A percentile compares a stretch with the other conserved stretches of the same genome.
These are phyloP conservation scores for Falco cherrug DNA, from an alignment of 2,797 vertebrate genomes.

Conservation along the genomic window DNA sequence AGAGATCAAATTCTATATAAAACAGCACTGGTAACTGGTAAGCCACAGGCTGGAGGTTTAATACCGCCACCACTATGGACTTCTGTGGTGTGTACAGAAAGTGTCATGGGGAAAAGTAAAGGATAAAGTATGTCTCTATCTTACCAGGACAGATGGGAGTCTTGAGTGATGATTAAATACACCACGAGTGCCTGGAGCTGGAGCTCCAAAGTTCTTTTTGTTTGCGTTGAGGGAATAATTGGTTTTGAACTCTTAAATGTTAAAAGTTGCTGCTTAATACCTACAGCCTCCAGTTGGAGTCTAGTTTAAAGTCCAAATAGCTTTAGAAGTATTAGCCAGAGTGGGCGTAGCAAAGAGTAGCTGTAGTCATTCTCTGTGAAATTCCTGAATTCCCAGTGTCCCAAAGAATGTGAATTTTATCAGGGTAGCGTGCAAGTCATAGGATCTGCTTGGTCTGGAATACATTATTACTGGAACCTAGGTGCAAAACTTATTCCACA, in stretches of 20 bases:
- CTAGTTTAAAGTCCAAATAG: not conserved
- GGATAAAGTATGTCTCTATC: not conserved
- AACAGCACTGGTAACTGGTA: not conserved
- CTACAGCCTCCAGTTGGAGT: not conserved
- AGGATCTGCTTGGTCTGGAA: not conserved
- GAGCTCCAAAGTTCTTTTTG: not conserved
- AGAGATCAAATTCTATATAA: not conserved
- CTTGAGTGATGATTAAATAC: not conserved
- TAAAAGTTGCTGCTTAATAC: not conserved
- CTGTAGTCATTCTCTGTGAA: not conserved
- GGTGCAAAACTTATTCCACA: not conserved
- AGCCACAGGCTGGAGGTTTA: not conserved
- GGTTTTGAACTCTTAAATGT: not conserved
- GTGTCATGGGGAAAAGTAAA: not conserved
- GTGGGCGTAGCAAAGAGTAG: not conserved
- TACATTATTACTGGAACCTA: not conserved
- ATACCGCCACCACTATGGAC: accelerated
- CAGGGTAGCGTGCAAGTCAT: not conserved
- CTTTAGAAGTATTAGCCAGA: not conserved
- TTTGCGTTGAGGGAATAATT: not conserved
- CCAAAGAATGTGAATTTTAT: not conserved
- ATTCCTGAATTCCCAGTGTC: not conserved
- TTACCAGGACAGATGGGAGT: not conserved
- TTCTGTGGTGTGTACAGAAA: not conserved
- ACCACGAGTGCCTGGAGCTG: not conserved